Evolutionary conservation across 2,888 invertebrate species (phyloP), one percentile per base, ranked within the genome.

Genomic region (Lobophora halterata): DNA sequence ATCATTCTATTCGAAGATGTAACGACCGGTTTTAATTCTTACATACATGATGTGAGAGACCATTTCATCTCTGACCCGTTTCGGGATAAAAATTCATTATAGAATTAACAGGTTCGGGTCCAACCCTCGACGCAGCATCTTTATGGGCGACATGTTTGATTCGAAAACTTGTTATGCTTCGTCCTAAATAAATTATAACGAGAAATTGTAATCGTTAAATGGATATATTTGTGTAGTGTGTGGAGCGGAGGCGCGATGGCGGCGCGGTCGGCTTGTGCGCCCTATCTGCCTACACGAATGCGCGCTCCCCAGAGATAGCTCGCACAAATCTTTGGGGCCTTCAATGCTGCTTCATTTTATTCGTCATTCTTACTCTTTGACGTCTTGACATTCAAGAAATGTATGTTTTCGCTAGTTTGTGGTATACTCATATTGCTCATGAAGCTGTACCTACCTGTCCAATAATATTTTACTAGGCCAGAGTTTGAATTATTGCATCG

Each of bases 111-210:
- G 69, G 71, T 71, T 65, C 65, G 65, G 67, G 79, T 73, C 78
- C 86, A 82, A 76, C 83, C 86, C 83, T 82, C 79, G 69, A 69
- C 67, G 76, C 78, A 79, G 78, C 82, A 85, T 87, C 86, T 87
- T 86, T 87, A 87, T 85, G 83, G 85, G 83, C 85, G 86, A 87
- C 86, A 85, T 80, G 79, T 85, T 86, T 85, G 82, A 87, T 83
- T 86, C 85, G 81, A 83, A 83, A 86, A 86, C 87, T 86, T 86
- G 87, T 87, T 86, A 85, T 85, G 83, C 81, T 80, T 80, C 86
- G 75, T 79, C 79, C 80, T 82, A 81, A 86, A 86, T 86, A 87
- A 86, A 86, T 86, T 86, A 86, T 86, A 83, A 83, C 85, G 83
- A 85, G 85, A 82, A 85, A 86, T 85, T 82, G 82, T 86, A 81